phyloP scores from a whole-genome alignment of 1,140 invertebrate species.

The Bombus impatiens region DNA sequence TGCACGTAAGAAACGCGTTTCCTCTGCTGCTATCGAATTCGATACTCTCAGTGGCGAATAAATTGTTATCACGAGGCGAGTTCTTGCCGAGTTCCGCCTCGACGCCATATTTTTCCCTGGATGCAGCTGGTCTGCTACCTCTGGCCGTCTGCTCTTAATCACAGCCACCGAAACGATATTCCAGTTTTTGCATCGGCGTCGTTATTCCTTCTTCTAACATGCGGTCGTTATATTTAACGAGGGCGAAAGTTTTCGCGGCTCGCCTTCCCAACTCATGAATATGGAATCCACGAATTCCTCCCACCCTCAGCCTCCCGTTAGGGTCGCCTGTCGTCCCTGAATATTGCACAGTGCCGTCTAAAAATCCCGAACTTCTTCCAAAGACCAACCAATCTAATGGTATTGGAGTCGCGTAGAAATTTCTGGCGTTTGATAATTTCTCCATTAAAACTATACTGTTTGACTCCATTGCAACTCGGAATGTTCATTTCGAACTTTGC shows the following conservation, averaged over 20 bases:
- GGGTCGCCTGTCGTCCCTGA: slow-evolving; percentile 22
- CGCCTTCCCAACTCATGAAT: slow-evolving; percentile 24
- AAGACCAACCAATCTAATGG: too few relatives aligned
- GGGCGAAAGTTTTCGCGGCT: slow-evolving; percentile 27
- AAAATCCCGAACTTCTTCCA: not conserved
- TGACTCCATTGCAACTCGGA: too few relatives aligned
- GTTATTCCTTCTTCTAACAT: slow-evolving; percentile 10
- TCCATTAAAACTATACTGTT: too few relatives aligned
- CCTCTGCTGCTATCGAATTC: not conserved
- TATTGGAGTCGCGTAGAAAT: too few relatives aligned
- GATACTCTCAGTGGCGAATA: slow-evolving; percentile 7
- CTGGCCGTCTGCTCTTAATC: not conserved
- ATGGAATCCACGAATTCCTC: slow-evolving; percentile 32
- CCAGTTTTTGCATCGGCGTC: slow-evolving; percentile 14
- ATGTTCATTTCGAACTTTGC: too few relatives aligned
- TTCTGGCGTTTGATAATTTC: too few relatives aligned
- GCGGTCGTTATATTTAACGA: slow-evolving; percentile 46
- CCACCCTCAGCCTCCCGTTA: not conserved
- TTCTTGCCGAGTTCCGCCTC: not conserved
- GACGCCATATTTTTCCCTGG: not conserved
- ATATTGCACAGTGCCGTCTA: not conserved
- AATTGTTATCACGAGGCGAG: not conserved
- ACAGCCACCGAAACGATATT: not conserved
- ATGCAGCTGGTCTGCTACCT: not conserved
- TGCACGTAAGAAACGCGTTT: not conserved